Base-by-base conservation (phyloP, 2,113 vertebrate species). In the Paramormyrops kingsleyae region DNA sequence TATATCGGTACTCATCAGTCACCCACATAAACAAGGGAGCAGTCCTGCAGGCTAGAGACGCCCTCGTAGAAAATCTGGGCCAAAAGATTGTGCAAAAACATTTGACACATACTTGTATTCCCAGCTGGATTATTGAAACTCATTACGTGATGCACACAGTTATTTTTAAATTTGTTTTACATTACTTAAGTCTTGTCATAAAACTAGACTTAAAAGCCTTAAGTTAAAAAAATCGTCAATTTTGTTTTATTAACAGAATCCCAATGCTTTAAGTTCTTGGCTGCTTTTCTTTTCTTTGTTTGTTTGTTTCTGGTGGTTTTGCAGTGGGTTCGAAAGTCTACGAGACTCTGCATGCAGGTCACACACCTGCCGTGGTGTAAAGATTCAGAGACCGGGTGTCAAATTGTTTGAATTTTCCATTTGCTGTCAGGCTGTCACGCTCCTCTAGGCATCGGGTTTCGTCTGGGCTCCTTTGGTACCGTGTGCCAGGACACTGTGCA, bases 41-140 rank as follows among this genome's bases (percentile, higher is more conserved):
- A 19, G 49, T 87, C 85, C 85, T 87, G 85, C 85, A 27, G 85
- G 85, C 85, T n/a, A 53, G 49, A 87, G 17, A 27, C 31, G 85
- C 50, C 85, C 85, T 87, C 83, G n/a, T 86, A 86, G 31, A 2
- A 35, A 87, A 87, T 87, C 49, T 87, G 85, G 85, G 85, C 85
- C 85, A 56, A 53, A 87, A 53, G 15, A 56, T 35, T 87, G 24
- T 53, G 49, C 85, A 87, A 53, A 87, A 87, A 87, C 21, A 86
- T 53, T 87, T 42, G 85, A 87, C 85, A 87, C 50, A 47, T 47
- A 84, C 50, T 87, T 56, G 50, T 39, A 87, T 87, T 87, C 85
- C 83, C 49, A 50, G 85, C 85, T 42, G 49, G 50, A 21, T 53
- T 87, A 87, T 47, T 87, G 9, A 53, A 53, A 53, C 50, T 53